These are phyloP conservation scores for Adelges cooleyi DNA, from an alignment of 1,140 invertebrate species.

Conservation along the genomic window DNA sequence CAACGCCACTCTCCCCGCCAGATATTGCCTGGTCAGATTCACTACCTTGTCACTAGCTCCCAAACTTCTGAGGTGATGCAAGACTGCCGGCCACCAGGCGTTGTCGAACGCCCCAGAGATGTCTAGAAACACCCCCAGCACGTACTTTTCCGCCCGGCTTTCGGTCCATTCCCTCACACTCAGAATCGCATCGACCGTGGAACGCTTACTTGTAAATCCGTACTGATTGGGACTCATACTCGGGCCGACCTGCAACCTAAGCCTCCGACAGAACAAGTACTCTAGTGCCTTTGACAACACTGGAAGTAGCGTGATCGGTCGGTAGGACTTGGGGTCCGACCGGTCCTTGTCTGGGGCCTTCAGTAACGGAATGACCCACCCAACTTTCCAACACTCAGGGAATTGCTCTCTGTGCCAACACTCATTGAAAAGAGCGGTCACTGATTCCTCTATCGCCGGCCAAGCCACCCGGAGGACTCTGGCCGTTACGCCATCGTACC, in stretches of 20 bases:
- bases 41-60: too few species aligned
- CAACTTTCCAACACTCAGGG: background rate
- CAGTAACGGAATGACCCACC: background rate
- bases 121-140: constrained; percentile 6
- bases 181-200: constrained; percentile 29
- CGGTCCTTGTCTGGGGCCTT: background rate
- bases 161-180: background rate
- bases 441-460: background rate
- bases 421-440: background rate
- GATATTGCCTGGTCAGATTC: too few species aligned
- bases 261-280: background rate
- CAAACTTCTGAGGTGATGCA: too few species aligned
- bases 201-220: constrained; percentile 26
- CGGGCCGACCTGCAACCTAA: background rate
- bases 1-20: too few species aligned
- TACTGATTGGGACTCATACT: background rate
- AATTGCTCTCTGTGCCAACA: background rate
- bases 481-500: background rate
- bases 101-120: constrained; percentile 22
- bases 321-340: background rate
- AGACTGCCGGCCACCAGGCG: constrained; percentile 14
- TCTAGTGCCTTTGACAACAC: constrained; percentile 5
- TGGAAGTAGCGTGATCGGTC: background rate
- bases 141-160: background rate
- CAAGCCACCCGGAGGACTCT: background rate